Base-by-base conservation (phyloP, 2,113 vertebrate genomes). In the Tychaedon coryphoeus region DNA sequence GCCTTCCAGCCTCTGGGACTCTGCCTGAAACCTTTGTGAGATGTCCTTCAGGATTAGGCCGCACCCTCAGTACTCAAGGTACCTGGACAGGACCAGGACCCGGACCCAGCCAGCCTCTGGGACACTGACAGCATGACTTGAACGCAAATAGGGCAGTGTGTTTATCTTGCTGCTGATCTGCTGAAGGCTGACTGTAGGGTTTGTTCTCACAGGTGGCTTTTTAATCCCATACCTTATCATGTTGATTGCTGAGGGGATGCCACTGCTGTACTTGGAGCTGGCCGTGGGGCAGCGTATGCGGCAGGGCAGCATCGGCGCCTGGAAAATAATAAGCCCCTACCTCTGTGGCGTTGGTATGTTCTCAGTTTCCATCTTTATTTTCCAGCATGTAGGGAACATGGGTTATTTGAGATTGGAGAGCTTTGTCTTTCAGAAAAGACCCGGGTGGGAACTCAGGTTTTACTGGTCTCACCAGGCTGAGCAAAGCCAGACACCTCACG, bases 201-300 rank as follows among this genome's bases (percentile, higher is more conserved):
- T 82, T 84, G 40, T 22, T 4, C 91, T 92, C 73, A 5, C 97
- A 99, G 99, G 99, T 13, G 99, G 99, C 2, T 99, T 99, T 95
- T 78, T 99, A 96, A 98, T 99, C 79, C 99, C 99, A 0, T 99
- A 99, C 75, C 0, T 99, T 8, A 24, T 99, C 87, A 99, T 99
- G 99, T 96, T 99, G 83, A 3, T 99, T 1, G 88, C 99, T 5
- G 99, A 99, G 97, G 99, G 99, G 4, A 97, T 99, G 93, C 99
- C 99, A 0, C 98, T 99, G 67, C 98, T 99, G 70, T 99, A 98
- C 96, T 31, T 99, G 97, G 99, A 99, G 90, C 97, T 99, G 61
- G 98, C 99, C 0, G 98, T 99, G 85, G 99, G 99, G 42, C 99
- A 99, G 97, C 98, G 98, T 85, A 99, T 99, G 99, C 98, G 98